These are phyloP conservation scores for Zosterops hypoxanthus DNA, from an alignment of 2,113 vertebrate genomes.

Conservation along the genomic window DNA sequence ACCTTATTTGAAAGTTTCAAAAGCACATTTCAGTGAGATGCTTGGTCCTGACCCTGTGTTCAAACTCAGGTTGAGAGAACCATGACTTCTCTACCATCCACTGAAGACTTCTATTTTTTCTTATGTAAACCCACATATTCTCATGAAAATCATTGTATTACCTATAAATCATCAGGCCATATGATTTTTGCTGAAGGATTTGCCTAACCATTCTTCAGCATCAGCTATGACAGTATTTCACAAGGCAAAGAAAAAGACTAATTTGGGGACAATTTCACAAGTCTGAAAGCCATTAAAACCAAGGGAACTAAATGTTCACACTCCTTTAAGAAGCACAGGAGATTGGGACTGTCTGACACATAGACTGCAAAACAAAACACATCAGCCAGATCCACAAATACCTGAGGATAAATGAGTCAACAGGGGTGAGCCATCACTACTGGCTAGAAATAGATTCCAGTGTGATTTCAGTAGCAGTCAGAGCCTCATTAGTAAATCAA, in stretches of 20 bases:
- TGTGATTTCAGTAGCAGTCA: not conserved
- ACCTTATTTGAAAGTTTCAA: not conserved
- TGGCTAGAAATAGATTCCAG: not conserved
- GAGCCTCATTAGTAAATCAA: not conserved
- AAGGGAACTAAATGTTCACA: not conserved
- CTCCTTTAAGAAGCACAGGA: not conserved
- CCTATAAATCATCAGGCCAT: not conserved
- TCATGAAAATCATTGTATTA: not conserved
- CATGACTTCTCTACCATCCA: accelerated
- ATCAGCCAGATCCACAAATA: not conserved
- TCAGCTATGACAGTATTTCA: not conserved
- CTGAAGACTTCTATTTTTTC: not conserved
- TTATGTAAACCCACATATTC: accelerated
- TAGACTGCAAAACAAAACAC: not conserved
- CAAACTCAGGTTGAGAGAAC: not conserved
- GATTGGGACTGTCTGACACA: not conserved
- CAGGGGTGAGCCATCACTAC: not conserved
- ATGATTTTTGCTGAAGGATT: not conserved
- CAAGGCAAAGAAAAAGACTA: not conserved
- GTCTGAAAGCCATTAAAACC: not conserved
- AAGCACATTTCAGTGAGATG: not conserved
- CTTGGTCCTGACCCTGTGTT: not conserved
- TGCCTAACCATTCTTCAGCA: not conserved
- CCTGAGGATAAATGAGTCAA: not conserved
- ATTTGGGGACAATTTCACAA: not conserved